Evolutionary conservation across 1,140 invertebrate species (phyloP), one percentile per base, ranked within the genome.

Genomic region (Leptinotarsa texana): DNA sequence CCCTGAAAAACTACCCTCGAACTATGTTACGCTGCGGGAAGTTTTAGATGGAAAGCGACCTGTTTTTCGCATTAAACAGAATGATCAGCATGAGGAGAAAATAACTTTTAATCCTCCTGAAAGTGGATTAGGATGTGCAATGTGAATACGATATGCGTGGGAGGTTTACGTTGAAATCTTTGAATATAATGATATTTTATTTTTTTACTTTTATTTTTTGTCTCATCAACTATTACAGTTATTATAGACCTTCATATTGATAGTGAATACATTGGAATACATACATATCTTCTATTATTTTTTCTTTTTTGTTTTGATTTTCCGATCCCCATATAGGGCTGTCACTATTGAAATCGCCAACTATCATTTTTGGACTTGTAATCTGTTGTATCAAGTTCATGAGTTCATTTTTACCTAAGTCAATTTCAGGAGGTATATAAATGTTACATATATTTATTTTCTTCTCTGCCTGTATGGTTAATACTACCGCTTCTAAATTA

Each of bases 1-100:
- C 62, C 47, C 63, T 48, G 68, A 63, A 75, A 75, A 75, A 74
- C 72, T 47, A 47, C 63, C 22, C 21, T n/a, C 24, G 13, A 70
- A 70, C 69, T 70, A 61, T 70, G 24, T 57, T 22, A n/a, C 69
- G 24, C 49, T 57, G 69, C 69, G 51, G 69, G 48, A 70, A 57
- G 21, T 68, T 68, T 68, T 42, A 68, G 66, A 49, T 49, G 66
- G 66, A 68, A 18, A 68, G 66, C 63, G 24, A 57, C 48, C 22
- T 15, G 49, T 70, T 61, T 57, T 51, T 70, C 48, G 47, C 47
- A 70, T 70, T 17, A 18, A 48, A 57, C 22, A 70, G 69, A 51
- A 70, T 70, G 33, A 70, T 51, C 69, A 70, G 49, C 49, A 61
- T 70, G 18, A 51, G 33, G n/a, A 17, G 13, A 13, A 61, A 70